These are phyloP conservation scores for Ceratina calcarata DNA, from an alignment of 1,140 invertebrate genomes.

Conservation along the genomic window DNA sequence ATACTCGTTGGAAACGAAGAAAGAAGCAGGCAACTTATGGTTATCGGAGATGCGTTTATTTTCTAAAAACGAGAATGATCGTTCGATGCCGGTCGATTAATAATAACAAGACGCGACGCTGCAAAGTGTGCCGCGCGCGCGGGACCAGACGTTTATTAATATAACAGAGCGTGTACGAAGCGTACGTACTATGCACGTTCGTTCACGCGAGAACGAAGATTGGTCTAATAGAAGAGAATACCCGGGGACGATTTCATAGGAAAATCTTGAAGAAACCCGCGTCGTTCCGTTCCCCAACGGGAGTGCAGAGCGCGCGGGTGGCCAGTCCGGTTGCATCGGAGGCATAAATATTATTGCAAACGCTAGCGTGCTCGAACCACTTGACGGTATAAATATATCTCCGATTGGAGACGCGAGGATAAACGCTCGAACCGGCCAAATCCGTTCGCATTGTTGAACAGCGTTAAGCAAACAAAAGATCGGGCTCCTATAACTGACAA, in stretches of 20 bases:
- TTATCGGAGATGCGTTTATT: not conserved
- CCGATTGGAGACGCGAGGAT: slow-evolving; percentile 57
- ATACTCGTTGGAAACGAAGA: not conserved
- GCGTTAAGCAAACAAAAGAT: slow-evolving; percentile 39
- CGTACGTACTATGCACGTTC: not conserved
- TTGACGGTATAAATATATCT: slow-evolving; percentile 73
- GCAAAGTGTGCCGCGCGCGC: slow-evolving; percentile 15
- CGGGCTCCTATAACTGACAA: slow-evolving; percentile 13
- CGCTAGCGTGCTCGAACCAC: slow-evolving; percentile 64
- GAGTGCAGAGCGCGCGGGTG: no score
- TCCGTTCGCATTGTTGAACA: slow-evolving; percentile 44
- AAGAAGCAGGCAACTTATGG: not conserved
- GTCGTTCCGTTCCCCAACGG: no score
- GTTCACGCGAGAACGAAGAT: not conserved
- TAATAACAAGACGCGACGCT: slow-evolving; percentile 31
- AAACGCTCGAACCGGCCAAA: slow-evolving; percentile 46
- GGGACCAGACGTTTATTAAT: slow-evolving; percentile 40
- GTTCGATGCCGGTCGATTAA: slow-evolving; percentile 32
- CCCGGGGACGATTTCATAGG: not conserved
- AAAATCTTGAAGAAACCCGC: not conserved
- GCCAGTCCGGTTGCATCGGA: slow-evolving; percentile 36
- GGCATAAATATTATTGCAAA: slow-evolving; percentile 69
- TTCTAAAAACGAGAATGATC: not conserved
- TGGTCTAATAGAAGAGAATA: not conserved
- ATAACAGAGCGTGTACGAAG: not conserved